phyloP scores from a whole-genome alignment of 1,140 invertebrate species.

The Hesperophylax magnus region DNA sequence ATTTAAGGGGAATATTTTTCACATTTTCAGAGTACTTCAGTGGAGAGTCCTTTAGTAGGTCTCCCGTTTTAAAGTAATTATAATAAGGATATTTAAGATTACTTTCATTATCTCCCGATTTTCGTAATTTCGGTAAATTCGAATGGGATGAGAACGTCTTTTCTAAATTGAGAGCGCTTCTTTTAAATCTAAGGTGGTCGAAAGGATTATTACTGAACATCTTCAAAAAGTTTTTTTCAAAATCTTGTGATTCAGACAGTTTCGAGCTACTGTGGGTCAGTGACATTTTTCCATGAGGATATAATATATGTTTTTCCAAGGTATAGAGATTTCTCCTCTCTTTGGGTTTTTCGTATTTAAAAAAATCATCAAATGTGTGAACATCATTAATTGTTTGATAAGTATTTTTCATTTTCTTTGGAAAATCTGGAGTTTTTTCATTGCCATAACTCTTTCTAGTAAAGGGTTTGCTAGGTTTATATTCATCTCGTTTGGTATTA shows the following conservation, averaged over 20 bases:
- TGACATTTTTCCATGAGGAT: conserved; percentile 2
- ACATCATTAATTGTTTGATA: no score
- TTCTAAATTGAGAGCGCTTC: conserved; percentile 53
- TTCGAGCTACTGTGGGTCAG: no score
- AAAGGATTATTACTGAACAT: background rate
- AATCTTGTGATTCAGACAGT: no score
- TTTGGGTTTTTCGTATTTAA: background rate
- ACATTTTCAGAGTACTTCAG: conserved; percentile 74
- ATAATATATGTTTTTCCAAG: conserved; percentile 24
- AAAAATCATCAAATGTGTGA: no score
- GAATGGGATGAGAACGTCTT: conserved; percentile 59
- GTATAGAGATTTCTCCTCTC: background rate
- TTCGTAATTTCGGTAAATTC: conserved; percentile 58
- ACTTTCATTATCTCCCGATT: conserved; percentile 51
- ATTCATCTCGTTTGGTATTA: no score
- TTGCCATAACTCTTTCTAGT: no score
- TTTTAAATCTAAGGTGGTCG: conserved; percentile 37
- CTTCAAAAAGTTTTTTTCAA: no score
- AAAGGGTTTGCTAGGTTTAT: no score
- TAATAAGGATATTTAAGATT: conserved; percentile 72
- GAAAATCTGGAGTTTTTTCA: no score
- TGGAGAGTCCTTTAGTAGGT: conserved; percentile 70
- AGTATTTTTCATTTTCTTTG: no score
- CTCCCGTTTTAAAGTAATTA: conserved; percentile 61
- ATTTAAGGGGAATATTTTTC: conserved; percentile 71